Evolutionary conservation across 2,797 vertebrate genomes (phyloP), one percentile per base, ranked within the genome.

Genomic region (Epinephelus coioides): DNA sequence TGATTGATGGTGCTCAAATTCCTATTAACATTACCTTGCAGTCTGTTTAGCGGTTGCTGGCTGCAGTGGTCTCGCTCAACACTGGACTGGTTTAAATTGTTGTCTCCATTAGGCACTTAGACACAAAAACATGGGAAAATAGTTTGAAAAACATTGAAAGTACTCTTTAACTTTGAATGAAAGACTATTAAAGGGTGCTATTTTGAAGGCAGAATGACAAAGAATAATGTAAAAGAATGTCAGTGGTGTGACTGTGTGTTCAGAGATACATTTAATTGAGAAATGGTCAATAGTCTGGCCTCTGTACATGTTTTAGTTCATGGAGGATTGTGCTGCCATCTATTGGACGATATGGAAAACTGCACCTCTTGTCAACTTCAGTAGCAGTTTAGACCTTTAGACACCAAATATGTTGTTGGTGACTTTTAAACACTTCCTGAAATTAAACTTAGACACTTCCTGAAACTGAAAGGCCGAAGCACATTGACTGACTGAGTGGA

Each of bases 381-480:
- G 8, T 3, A 3, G 27, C 17, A 30, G 50, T 49, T 46, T 11
- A 62, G 21, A 38, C 6, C 46, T 49, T 46, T 9, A 62, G 21
- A 38, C 6, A 40, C 4, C 11, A 19, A 49, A 30, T 53, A 47
- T 30, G 8, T 73, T 50, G 3, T 4, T 23, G 3, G 27, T 14
- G 47, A 76, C 6, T 62, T 71, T 65, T 18, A 44, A 76, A 77
- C 18, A 81, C 83, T 88, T 88, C 89, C 83, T 79, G 47, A 81
- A 86, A 78, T 44, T 43, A 69, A 85, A 81, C 76, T 57, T 47
- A 44, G 13, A 40, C 12, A 63, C 79, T 85, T 88, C 75, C 72
- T 83, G 23, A 73, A 82, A 83, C 21, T 60, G 34, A 78, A 50
- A 19, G 17, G 2, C 43, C 2, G 0, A 59, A 71, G 18, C 30